Conservation (phyloP, 2,888 invertebrate species). For the Ormia ochracea region DNA sequence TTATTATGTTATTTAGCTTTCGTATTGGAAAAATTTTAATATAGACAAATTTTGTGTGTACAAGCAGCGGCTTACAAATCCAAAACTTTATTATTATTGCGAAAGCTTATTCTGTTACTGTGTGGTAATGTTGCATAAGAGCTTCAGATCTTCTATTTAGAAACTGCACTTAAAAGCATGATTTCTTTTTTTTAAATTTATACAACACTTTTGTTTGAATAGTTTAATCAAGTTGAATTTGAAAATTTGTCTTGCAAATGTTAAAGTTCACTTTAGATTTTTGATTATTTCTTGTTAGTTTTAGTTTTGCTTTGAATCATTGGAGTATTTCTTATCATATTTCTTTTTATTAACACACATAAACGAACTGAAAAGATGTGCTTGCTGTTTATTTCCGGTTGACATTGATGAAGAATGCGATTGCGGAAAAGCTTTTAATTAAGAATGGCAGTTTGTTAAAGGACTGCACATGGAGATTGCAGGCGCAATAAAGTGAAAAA, state of each 20-base stretch:
- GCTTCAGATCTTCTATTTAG: neutral
- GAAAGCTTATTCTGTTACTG: neutral
- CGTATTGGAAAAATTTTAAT: no score
- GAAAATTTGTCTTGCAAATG: conserved; percentile 1
- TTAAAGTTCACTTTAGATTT: conserved; percentile 50
- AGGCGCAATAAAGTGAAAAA: no score
- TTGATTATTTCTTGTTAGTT: conserved; percentile 40
- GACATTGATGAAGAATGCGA: neutral
- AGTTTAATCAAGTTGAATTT: conserved; percentile 24
- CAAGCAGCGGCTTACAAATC: neutral
- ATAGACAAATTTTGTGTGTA: no score
- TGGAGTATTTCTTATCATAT: conserved; percentile 49
- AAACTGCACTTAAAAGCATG: neutral
- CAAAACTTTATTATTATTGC: neutral
- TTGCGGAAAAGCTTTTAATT: neutral
- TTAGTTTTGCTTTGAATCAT: conserved; percentile 15
- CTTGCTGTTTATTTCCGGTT: conserved; percentile 57
- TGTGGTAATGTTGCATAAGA: neutral
- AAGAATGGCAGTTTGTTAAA: neutral
- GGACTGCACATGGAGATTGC: no score
- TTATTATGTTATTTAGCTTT: no score
- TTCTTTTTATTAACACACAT: neutral
- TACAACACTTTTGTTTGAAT: neutral
- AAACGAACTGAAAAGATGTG: conserved; percentile 6
- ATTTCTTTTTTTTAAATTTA: neutral